Conservation (phyloP, 2,888 invertebrate species). For the Cheilosia vernalis region DNA sequence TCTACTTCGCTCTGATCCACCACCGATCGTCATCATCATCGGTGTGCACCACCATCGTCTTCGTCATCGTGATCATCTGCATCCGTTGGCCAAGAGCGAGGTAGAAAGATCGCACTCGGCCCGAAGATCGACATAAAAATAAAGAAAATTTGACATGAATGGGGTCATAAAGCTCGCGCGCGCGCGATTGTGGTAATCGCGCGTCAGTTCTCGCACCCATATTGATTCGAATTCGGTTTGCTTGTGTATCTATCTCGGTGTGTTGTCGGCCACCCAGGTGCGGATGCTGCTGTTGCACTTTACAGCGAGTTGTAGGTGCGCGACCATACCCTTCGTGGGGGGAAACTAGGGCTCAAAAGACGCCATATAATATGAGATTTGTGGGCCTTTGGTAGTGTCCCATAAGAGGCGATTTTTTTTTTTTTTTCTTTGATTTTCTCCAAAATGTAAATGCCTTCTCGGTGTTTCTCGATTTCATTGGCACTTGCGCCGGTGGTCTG, state of each 20-base stretch:
- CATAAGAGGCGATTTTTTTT: conserved; percentile 50
- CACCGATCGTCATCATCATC: conserved; percentile 23
- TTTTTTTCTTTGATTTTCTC: conserved; percentile 32
- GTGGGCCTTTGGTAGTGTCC: conserved; percentile 38
- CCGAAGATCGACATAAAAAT: conserved; percentile 68
- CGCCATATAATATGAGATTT: conserved; percentile 67
- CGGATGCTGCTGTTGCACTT: conserved; percentile 59
- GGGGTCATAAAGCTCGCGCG: conserved; percentile 66
- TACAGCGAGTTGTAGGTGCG: conserved; percentile 53
- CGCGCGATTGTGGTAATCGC: conserved; percentile 36
- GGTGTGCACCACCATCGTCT: conserved; percentile 2
- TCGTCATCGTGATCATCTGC: conserved; percentile 29
- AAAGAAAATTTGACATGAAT: conserved; percentile 72
- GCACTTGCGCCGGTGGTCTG: conserved; percentile 57
- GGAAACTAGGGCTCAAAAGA: conserved; percentile 52
- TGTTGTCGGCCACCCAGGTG: conserved; percentile 69
- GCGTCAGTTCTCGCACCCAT: conserved; percentile 55
- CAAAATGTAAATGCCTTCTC: conserved; percentile 2
- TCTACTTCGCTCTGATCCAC: conserved; percentile 5
- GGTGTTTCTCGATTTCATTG: conserved; percentile 1
- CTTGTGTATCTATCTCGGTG: conserved; percentile 27
- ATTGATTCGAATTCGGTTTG: conserved; percentile 25
- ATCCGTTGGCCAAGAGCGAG: conserved; percentile 9
- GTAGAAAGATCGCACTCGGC: conserved; percentile 29
- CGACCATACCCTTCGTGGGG: conserved; percentile 24